Conservation (phyloP, 2,113 vertebrate genomes). For the Piprites chloris region DNA sequence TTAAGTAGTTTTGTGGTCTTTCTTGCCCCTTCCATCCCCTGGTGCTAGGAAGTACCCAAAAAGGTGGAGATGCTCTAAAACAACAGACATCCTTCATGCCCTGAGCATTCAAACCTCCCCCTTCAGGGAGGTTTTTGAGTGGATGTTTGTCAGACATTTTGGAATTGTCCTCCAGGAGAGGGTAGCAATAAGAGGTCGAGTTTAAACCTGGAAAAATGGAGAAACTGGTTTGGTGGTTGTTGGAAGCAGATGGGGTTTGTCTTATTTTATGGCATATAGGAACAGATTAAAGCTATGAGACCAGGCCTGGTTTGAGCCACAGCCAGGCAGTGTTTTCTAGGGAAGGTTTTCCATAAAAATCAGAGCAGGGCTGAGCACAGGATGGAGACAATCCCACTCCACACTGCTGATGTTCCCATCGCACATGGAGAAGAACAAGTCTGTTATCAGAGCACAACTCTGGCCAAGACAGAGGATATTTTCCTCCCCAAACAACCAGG, state of each 20-base stretch:
- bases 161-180: neutral
- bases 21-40: neutral
- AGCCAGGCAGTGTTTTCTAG: neutral
- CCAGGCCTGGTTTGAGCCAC: neutral
- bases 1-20: neutral
- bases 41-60: neutral
- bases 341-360: neutral
- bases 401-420: fast-evolving
- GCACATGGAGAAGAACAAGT: neutral
- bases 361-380: neutral
- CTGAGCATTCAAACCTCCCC: neutral
- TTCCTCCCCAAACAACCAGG: neutral
- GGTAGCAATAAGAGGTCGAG: neutral
- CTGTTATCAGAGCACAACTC: neutral
- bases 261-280: neutral
- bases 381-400: neutral
- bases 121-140: neutral
- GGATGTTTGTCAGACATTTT: neutral
- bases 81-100: fast-evolving
- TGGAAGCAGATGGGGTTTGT: neutral
- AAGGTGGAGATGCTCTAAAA: neutral
- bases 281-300: neutral
- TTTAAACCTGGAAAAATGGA: neutral
- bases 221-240: neutral
- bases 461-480: neutral